Evolutionary conservation across 37 sponge, comb jelly and placozoan species (phyloP).

Genomic region (Spongilla lacustris): DNA sequence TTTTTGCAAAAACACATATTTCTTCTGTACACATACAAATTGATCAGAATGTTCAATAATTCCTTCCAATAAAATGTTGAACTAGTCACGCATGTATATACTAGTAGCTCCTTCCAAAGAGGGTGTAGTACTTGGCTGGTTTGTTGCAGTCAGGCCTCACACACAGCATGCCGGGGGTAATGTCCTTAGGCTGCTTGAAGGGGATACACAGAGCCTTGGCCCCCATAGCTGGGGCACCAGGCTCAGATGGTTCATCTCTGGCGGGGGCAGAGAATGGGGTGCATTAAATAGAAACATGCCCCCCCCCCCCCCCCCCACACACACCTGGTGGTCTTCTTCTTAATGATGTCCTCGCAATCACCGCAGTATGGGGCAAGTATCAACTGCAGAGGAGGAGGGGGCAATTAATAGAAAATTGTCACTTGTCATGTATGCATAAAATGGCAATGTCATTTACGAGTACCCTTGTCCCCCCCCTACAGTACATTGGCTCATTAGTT

Average conservation of each 20-base stretch:
- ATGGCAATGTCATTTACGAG: no score
- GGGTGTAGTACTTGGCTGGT: slow-evolving; percentile 80
- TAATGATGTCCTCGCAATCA: slow-evolving; percentile 92
- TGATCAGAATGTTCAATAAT: no score
- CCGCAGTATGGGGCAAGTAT: slow-evolving; percentile 94
- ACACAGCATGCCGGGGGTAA: slow-evolving; percentile 58
- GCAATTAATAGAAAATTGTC: not conserved
- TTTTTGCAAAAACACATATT: no score
- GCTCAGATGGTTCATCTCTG: slow-evolving; percentile 73
- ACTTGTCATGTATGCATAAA: slow-evolving; percentile 1
- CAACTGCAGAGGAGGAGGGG: slow-evolving; percentile 37
- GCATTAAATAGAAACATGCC: not conserved
- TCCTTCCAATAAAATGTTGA: no score
- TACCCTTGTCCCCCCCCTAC: no score
- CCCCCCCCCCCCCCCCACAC: no score
- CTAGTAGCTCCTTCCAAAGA: slow-evolving; percentile 98
- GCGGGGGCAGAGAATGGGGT: not conserved
- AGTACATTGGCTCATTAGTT: not conserved
- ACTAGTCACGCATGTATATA: no score
- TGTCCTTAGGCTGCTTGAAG: slow-evolving; percentile 76
- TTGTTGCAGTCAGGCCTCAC: slow-evolving; percentile 75
- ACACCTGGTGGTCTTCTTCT: slow-evolving; percentile 89
- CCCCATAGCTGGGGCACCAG: slow-evolving; percentile 95
- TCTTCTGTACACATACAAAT: no score
- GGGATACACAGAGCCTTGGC: slow-evolving; percentile 98